Evolutionary conservation across 2,797 vertebrate genomes (phyloP), one percentile per base, ranked within the genome.

Genomic region (Falco berigora): DNA sequence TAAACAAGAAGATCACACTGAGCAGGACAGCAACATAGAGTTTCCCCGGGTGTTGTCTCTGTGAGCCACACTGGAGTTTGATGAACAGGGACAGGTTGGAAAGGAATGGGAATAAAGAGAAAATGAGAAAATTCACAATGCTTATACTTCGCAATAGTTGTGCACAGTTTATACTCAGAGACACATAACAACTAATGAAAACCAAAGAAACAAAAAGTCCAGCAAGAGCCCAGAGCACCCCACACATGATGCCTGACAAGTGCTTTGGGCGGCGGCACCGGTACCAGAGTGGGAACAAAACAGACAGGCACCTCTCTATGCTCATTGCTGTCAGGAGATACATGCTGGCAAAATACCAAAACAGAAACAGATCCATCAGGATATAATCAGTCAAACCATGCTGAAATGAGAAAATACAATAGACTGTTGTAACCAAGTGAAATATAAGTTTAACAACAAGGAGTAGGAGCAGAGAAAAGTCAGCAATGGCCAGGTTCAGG

Each of bases 201-300:
- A 75, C 14, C 7, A 8, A 76, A 44, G 28, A 64, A 63, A 61
- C 36, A 5, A 85, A 74, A 18, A 16, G 0, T 9, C 50, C 91
- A 2, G 88, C 4, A 0, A 97, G 81, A 2, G 86, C 91, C 98
- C 98, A 98, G 40, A 98, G 90, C 14, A 95, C 44, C n/a, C 93
- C 78, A 2, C 97, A 96, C 55, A 96, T 58, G 0, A 68, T 8
- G 0, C 77, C 94, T 0, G 97, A 97, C 56, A 97, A 86, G 63
- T 76, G 89, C 59, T 84, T 95, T 32, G 96, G 97, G 34, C 97
- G 97, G 14, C 71, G 91, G 19, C 97, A 96, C 8, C 92, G 80
- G 44, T 97, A 97, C 97, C 97, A 98, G 91, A 96, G 67, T 10
- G 97, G 97, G 67, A 95, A 97, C 28, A 97, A 32, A 23, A 97